Percentiles rank a stretch among this genome's conserved stretches.
Conservation (phyloP, 1,140 invertebrate genomes). For the Arion vulgaris region DNA sequence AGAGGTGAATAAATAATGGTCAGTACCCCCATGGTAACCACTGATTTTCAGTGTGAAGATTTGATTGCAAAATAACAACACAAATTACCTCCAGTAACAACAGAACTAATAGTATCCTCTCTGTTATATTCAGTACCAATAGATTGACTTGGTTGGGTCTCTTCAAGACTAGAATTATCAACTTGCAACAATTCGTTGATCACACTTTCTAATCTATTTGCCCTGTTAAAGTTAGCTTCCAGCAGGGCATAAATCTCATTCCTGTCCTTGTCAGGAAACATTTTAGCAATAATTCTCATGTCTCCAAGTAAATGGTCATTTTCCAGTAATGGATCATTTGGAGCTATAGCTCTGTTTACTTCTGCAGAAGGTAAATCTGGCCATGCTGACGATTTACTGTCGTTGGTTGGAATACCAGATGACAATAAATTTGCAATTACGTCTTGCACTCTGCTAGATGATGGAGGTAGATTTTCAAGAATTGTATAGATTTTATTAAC, state of each 20-base stretch:
- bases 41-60: too few species aligned
- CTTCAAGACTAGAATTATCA: neutral
- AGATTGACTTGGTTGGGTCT: neutral
- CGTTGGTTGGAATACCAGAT: conserved; percentile 27
- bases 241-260: conserved; percentile 69
- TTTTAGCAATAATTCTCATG: conserved; percentile 60
- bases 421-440: conserved; percentile 51
- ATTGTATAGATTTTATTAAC: conserved; percentile 25
- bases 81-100: neutral
- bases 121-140: neutral
- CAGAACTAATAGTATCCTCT: neutral
- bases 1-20: too few species aligned
- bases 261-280: conserved; percentile 62
- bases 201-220: conserved; percentile 62
- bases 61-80: too few species aligned
- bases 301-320: conserved; percentile 61
- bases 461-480: conserved; percentile 13
- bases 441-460: conserved; percentile 50
- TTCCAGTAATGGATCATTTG: conserved; percentile 50
- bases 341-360: conserved; percentile 34
- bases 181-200: conserved; percentile 53
- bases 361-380: conserved; percentile 34
- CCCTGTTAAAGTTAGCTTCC: conserved; percentile 63
- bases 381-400: conserved; percentile 19
- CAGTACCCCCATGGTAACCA: too few species aligned